phyloP scores from a whole-genome alignment of 2,113 vertebrate species.

The Serinus canaria region DNA sequence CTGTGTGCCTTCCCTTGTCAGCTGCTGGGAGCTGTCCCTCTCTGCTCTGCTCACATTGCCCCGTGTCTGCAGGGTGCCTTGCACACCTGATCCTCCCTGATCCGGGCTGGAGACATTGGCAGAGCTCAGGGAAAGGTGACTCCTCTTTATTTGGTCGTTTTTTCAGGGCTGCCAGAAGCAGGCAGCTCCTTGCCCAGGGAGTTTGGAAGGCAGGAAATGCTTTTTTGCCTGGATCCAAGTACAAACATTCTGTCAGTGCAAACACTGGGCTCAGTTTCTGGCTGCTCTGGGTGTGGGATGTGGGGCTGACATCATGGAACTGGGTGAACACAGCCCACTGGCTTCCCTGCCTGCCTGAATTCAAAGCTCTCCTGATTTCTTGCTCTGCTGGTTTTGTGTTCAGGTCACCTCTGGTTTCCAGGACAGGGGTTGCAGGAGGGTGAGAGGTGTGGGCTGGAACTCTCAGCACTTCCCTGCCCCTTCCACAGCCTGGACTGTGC shows the following conservation, averaged over 20 bases:
- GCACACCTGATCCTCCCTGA: background rate
- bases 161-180: background rate
- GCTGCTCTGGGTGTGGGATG: background rate
- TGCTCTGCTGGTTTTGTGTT: background rate
- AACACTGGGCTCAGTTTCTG: background rate
- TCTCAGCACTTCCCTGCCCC: background rate
- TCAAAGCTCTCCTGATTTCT: background rate
- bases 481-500: background rate
- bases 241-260: background rate
- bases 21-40: background rate
- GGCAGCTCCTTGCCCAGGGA: background rate
- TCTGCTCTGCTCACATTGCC: background rate
- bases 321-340: background rate
- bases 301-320: background rate
- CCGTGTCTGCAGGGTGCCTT: background rate
- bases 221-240: background rate
- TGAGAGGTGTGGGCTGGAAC: background rate
- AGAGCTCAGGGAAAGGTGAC: background rate
- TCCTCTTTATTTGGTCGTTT: background rate
- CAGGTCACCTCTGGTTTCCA: background rate
- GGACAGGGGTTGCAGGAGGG: background rate
- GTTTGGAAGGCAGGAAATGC: background rate
- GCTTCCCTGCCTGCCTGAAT: background rate
- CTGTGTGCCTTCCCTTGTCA: constrained; percentile 6
- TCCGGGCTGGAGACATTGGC: background rate